Evolutionary conservation across 1,140 invertebrate species (phyloP).

Genomic region (Holotrichia oblita): DNA sequence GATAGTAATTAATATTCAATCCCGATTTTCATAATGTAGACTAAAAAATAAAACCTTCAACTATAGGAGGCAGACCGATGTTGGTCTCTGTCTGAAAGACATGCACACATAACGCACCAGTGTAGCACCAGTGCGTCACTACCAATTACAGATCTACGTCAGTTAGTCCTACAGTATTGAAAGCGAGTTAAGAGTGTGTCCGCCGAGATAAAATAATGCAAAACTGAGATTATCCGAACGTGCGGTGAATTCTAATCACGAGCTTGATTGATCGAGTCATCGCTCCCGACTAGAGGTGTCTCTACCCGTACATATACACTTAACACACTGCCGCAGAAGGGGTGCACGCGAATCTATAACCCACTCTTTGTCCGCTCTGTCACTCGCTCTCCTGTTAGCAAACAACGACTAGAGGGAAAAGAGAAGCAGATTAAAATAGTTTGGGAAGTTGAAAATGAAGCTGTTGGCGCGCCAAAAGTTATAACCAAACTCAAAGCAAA

Average conservation of each 20-base stretch:
- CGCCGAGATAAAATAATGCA: slow-evolving; percentile 58
- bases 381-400: not conserved
- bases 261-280: slow-evolving; percentile 57
- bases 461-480: slow-evolving; percentile 16
- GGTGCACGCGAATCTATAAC: slow-evolving; percentile 13
- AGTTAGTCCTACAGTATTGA: not conserved
- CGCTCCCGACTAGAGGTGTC: slow-evolving; percentile 32
- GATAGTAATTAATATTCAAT: too few species aligned
- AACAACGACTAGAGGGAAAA: slow-evolving; percentile 11
- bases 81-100: slow-evolving; percentile 13
- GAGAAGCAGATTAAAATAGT: slow-evolving; percentile 32
- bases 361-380: not conserved
- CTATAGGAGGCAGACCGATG: not conserved
- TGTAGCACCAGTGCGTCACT: slow-evolving; percentile 27
- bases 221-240: slow-evolving; percentile 60
- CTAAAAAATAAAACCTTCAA: not conserved
- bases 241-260: slow-evolving; percentile 59
- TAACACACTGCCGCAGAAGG: slow-evolving; percentile 18
- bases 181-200: slow-evolving; percentile 40
- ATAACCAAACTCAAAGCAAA: slow-evolving; percentile 7
- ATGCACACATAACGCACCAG: slow-evolving; percentile 19
- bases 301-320: slow-evolving; percentile 29
- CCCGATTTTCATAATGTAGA: too few species aligned
- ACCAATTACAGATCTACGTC: slow-evolving; percentile 28
- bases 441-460: slow-evolving; percentile 30